Base-by-base conservation (phyloP, 2,797 vertebrate genomes). In the Spatula versicolor region DNA sequence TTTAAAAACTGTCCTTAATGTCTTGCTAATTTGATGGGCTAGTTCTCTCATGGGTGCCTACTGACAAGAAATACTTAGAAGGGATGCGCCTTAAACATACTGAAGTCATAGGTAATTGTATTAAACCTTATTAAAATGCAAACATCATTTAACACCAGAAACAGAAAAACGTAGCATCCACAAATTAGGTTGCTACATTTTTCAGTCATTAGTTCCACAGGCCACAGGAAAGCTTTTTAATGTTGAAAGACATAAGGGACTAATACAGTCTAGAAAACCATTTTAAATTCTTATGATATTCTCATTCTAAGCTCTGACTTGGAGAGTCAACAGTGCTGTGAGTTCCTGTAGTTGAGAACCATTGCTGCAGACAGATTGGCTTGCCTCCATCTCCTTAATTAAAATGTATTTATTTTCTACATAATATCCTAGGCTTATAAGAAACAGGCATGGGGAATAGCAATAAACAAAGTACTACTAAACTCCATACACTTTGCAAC, bases 81-180 rank as follows among this genome's bases (percentile, higher is more conserved):
- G 69, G 33, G 52, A 83, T 85, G 83, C 33, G 80, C n/a, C 90
- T 85, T 87, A 87, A 85, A 83, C 3, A 4, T 58, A 43, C 48
- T 64, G 72, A 93, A 79, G 63, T 80, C 46, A 85, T 87, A 92
- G 56, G 71, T 86, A 90, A 88, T 93, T 92, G 37, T 46, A 74
- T 91, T 92, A 89, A 75, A 62, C 62, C 88, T 84, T 86, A 78
- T 96, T 86, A 95, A 96, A 94, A 95, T 93, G 68, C 90, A 92
- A 72, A 89, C 90, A 60, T 83, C 9, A 72, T 91, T 54, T 78
- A 66, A 89, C 77, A 60, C n/a, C 56, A 80, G 52, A 56, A 77
- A 85, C 83, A 55, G 30, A 80, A 74, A 46, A 21, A 75, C 55
- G 54, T 88, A 87, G 21, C 33, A 28, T 80, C 23, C 33, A 68